Percentiles rank a stretch among this genome's conserved stretches.
Conservation (phyloP, 2,888 invertebrate genomes). For the Coleophora flavipennella region DNA sequence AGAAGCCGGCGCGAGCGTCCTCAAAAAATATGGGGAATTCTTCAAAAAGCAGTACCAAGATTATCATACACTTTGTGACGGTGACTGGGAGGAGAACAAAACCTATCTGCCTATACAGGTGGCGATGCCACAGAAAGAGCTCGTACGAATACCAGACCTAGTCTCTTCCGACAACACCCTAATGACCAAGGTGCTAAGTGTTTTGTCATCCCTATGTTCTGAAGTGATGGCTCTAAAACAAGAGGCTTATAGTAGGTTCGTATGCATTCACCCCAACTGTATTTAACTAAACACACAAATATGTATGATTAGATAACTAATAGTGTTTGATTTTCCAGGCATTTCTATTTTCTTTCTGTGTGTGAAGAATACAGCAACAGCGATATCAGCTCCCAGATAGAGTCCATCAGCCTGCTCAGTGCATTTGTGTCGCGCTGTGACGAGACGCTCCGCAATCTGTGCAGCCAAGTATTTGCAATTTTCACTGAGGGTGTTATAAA, state of each 20-base stretch:
- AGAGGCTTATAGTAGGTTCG: constrained; percentile 76
- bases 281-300: too few species aligned
- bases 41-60: constrained; percentile 59
- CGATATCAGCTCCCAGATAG: constrained; percentile 68
- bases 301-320: background rate
- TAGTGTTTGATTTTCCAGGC: constrained; percentile 33
- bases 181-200: constrained; percentile 84
- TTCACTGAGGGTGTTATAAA: constrained; percentile 66
- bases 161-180: constrained; percentile 88
- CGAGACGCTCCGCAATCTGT: constrained; percentile 78
- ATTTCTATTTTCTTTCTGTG: constrained; percentile 74
- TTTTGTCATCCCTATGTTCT: constrained; percentile 83
- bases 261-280: background rate
- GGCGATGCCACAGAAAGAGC: constrained; percentile 69
- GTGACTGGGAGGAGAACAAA: constrained; percentile 45
- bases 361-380: constrained; percentile 76
- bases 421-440: constrained; percentile 80
- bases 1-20: constrained; percentile 50
- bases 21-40: constrained; percentile 58
- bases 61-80: constrained; percentile 26
- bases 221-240: constrained; percentile 80
- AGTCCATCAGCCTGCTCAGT: constrained; percentile 75
- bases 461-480: constrained; percentile 83
- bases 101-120: constrained; percentile 50
- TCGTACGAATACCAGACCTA: constrained; percentile 76